phyloP scores from a whole-genome alignment of 2,113 vertebrate species.

The Notothenia coriiceps region DNA sequence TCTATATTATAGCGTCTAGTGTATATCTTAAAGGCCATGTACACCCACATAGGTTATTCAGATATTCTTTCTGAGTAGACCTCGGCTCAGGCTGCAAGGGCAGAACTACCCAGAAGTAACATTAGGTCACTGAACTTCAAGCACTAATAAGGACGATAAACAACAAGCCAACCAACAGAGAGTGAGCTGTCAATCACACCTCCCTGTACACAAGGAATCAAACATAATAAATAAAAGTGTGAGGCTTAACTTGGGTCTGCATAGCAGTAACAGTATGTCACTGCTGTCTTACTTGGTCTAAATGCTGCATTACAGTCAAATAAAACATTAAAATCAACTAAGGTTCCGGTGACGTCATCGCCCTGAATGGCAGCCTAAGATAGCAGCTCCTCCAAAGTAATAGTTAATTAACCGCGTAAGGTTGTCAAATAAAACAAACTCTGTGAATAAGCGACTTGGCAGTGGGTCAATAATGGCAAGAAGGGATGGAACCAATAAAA shows the following conservation, averaged over 20 bases:
- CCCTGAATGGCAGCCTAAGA: too few species aligned
- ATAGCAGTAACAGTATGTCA: not conserved
- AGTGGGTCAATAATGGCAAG: too few species aligned
- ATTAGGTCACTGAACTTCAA: not conserved
- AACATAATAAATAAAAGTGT: not conserved
- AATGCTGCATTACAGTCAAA: not conserved
- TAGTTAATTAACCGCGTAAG: too few species aligned
- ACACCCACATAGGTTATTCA: not conserved
- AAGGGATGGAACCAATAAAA: too few species aligned
- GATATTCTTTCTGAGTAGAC: not conserved
- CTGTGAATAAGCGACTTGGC: too few species aligned
- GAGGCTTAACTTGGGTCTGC: not conserved
- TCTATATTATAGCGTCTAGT: not conserved
- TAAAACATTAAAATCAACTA: not conserved
- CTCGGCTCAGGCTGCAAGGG: not conserved
- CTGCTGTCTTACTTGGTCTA: not conserved
- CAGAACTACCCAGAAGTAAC: not conserved
- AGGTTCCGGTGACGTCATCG: too few species aligned
- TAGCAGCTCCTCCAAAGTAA: too few species aligned
- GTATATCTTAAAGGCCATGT: not conserved
- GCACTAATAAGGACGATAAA: constrained; percentile 3
- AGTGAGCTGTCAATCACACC: not conserved
- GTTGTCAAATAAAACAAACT: too few species aligned
- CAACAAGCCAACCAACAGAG: not conserved
- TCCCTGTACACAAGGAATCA: not conserved